Evolutionary conservation across 2,888 invertebrate species (phyloP).

Genomic region (Ophion costatus): DNA sequence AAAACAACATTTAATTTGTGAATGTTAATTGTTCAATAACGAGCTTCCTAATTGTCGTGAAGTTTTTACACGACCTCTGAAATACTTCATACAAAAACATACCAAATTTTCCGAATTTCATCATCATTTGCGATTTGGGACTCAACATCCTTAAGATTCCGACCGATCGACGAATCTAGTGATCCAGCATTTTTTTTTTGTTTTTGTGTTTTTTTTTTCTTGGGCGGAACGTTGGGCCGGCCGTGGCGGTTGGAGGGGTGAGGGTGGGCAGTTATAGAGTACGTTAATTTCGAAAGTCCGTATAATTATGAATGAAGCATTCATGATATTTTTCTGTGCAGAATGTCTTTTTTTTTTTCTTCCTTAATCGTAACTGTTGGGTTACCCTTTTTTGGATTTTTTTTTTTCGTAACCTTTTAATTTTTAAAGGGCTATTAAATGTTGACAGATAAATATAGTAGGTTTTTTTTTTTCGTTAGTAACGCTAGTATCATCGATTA

Average conservation of each 20-base stretch:
- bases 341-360: slow-evolving; percentile 73
- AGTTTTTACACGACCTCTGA: no score
- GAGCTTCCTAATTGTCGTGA: no score
- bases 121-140: no score
- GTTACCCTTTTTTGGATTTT: slow-evolving; percentile 69
- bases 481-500: slow-evolving; percentile 62
- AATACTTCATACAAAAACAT: no score
- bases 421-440: slow-evolving; percentile 76
- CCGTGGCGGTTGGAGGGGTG: slow-evolving; percentile 33
- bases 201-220: slow-evolving; percentile 41
- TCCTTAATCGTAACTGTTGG: slow-evolving; percentile 75
- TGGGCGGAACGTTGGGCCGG: slow-evolving; percentile 42
- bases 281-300: slow-evolving; percentile 71
- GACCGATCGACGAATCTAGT: slow-evolving; percentile 52
- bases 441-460: slow-evolving; percentile 79
- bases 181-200: slow-evolving; percentile 50
- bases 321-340: slow-evolving; percentile 78
- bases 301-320: slow-evolving; percentile 79
- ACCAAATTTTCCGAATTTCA: no score
- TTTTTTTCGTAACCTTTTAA: slow-evolving; percentile 61
- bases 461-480: slow-evolving; percentile 60
- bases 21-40: no score
- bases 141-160: no score
- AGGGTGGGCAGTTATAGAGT: slow-evolving; percentile 61
- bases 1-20: no score